Evolutionary conservation across 1,140 invertebrate genomes (phyloP).

Genomic region (Popillia japonica): DNA sequence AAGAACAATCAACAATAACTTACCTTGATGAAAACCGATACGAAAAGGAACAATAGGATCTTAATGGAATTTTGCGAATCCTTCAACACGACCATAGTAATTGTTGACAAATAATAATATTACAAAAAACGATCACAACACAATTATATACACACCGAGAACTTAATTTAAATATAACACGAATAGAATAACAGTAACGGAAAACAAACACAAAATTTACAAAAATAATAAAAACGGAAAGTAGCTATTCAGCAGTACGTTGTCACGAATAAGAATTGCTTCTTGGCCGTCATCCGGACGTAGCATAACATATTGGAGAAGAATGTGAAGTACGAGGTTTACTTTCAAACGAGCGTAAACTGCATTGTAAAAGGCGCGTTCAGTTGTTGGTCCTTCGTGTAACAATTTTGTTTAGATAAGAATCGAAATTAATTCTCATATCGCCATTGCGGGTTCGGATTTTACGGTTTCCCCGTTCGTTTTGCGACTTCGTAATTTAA

Average conservation of each 20-base stretch:
- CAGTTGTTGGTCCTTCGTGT: neutral
- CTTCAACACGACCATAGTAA: neutral
- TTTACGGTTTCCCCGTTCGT: neutral
- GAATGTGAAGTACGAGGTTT: neutral
- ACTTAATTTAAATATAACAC: neutral
- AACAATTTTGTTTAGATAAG: neutral
- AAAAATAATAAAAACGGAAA: neutral
- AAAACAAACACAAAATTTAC: neutral
- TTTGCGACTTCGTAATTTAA: neutral
- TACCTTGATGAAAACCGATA: slow-evolving; percentile 5
- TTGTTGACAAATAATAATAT: neutral
- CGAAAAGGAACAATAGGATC: neutral
- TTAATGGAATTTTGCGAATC: slow-evolving; percentile 10
- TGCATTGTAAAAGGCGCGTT: neutral
- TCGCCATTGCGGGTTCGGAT: neutral
- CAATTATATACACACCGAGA: neutral
- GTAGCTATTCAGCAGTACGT: neutral
- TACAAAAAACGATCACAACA: neutral
- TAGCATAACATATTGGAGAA: slow-evolving; percentile 20
- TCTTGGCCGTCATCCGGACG: neutral
- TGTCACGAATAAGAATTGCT: slow-evolving; percentile 27
- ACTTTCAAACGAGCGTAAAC: slow-evolving; percentile 4
- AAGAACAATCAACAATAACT: neutral
- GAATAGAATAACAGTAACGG: neutral
- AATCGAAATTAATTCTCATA: neutral